A percentile compares a stretch with the other conserved stretches of the same genome.
These are phyloP conservation scores for Pandemis corylana DNA, from an alignment of 2,888 invertebrate genomes.

Conservation along the genomic window DNA sequence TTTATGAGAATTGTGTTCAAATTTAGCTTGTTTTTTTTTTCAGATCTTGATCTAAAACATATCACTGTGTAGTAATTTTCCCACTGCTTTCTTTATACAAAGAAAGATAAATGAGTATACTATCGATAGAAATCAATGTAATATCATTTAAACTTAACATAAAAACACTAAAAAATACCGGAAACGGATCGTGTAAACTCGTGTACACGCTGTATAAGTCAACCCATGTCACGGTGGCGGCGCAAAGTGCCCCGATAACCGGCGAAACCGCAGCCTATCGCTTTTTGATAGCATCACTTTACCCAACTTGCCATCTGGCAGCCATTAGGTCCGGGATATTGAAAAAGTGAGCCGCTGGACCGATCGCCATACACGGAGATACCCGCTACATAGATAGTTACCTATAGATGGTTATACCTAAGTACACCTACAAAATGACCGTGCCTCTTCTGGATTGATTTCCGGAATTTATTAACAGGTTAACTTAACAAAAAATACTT, in stretches of 20 bases:
- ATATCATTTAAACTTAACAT: background rate
- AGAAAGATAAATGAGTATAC: background rate
- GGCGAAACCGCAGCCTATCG: constrained; percentile 81
- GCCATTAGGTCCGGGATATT: constrained; percentile 83
- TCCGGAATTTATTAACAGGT: background rate
- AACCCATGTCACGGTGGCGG: constrained; percentile 73
- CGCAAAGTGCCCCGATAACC: constrained; percentile 83
- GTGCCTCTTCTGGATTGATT: background rate
- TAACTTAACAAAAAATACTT: background rate
- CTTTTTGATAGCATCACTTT: constrained; percentile 85
- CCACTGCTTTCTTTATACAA: too few relatives aligned
- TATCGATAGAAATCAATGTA: background rate
- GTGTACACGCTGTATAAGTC: constrained; percentile 67
- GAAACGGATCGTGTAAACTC: constrained; percentile 57
- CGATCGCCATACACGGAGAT: constrained; percentile 47
- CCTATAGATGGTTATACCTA: background rate
- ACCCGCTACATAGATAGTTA: constrained; percentile 19
- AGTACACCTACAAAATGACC: background rate
- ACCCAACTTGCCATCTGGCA: constrained; percentile 82
- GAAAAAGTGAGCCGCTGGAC: constrained; percentile 77
- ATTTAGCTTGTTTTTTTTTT: too few relatives aligned
- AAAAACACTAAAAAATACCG: constrained; percentile 24
- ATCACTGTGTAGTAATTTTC: too few relatives aligned
- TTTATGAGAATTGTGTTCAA: too few relatives aligned
- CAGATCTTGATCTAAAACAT: too few relatives aligned